Evolutionary conservation across 1,140 invertebrate species (phyloP), one percentile per base, ranked within the genome.

Genomic region (Bombyx mandarina): DNA sequence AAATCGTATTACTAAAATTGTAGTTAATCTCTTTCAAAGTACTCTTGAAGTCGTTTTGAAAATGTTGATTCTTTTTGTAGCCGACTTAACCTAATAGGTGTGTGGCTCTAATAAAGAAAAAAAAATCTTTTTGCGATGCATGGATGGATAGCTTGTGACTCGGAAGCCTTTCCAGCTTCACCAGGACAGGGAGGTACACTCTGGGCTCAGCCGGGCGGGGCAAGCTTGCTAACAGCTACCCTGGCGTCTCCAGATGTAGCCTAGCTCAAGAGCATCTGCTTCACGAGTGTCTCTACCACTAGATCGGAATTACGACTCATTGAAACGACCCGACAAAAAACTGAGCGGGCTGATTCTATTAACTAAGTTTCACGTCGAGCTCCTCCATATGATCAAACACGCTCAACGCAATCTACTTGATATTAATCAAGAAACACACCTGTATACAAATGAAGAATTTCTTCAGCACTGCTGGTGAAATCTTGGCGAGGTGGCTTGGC

Each of bases 401-500:
- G 0, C 3, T 22, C 8, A 18, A 51, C n/a, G 22, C 49, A 12
- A 51, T 6, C 49, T 18, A 18, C 5, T 22, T 8, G 10, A 8
- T 18, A 51, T 26, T 18, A 51, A 54, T 7, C 6, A 45, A 26
- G 18, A 12, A 12, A 45, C 6, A 46, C 75, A 90, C 91, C 82
- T 95, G 94, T 0, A 94, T 92, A 72, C 93, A 94, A 43, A 94
- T 91, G 18, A 95, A 82, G 74, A 95, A 95, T 75, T 95, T 95
- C 79, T 94, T 95, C 2, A 94, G 88, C 8, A 93, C 67, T 0
- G 91, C 76, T 0, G 94, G 94, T 0, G 93, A 94, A 61, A 95
- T 90, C 83, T 94, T 95, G 10, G 50, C 90, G 69, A 95, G 93
- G 71, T 95, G 93, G 1, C 88, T 81, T 0, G 94, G 90, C 0